These are phyloP conservation scores for Meandrina meandrites DNA, from an alignment of 92 coral and sea anemone genomes.

Conservation along the genomic window DNA sequence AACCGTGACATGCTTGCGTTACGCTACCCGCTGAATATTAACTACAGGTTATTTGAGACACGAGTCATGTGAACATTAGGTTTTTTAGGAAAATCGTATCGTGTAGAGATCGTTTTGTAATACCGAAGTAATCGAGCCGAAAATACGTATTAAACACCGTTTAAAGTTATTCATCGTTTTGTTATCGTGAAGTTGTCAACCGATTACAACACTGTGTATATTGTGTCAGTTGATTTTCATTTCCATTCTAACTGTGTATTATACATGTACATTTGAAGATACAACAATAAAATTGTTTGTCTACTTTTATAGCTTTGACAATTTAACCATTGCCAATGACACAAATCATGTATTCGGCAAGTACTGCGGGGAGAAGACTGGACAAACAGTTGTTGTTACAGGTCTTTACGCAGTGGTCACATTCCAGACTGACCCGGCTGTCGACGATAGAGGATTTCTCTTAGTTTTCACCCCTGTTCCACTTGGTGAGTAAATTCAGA, in stretches of 20 bases:
- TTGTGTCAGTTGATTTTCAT: neutral
- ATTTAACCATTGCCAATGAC: slow-evolving; percentile 9
- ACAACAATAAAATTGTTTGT: neutral
- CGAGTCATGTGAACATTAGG: no score
- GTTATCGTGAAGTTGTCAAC: no score
- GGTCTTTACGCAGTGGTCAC: neutral
- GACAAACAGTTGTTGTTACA: neutral
- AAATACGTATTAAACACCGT: no score
- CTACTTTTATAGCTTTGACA: neutral
- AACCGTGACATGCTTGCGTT: no score
- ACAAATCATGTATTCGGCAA: slow-evolving; percentile 1
- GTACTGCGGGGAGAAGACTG: neutral
- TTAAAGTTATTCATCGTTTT: no score
- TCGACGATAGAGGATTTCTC: neutral
- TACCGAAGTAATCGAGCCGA: no score
- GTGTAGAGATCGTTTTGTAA: no score
- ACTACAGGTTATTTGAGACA: no score
- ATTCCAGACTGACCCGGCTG: slow-evolving; percentile 2
- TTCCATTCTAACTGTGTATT: neutral
- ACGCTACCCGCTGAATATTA: no score
- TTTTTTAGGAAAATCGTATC: no score
- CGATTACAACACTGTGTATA: no score
- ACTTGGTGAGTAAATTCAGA: neutral
- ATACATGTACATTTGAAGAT: neutral
- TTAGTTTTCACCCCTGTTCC: neutral